Base-by-base conservation (phyloP, 2,888 invertebrate genomes). In the Hermaeophaga mercurialis region DNA sequence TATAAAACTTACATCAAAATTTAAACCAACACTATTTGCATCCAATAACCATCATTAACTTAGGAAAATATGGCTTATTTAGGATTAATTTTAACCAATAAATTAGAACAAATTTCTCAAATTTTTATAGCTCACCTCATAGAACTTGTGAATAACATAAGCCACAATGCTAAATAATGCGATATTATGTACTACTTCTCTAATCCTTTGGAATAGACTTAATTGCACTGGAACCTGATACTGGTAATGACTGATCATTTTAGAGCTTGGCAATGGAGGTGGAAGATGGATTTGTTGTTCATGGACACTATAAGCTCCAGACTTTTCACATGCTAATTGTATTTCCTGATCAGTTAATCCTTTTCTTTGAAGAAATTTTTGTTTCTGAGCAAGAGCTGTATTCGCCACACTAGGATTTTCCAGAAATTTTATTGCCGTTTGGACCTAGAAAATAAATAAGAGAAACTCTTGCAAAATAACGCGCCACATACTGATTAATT, bases 391-490 rank as follows among this genome's bases (percentile, higher is more conserved):
- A 49, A 89, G 73, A 0, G 92, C 87, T 67, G 90, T 91, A 64
- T 84, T 80, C 47, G 85, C 83, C 1, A 94, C 91, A 75, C 88
- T 91, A n/a, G 89, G 88, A 79, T 94, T 94, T 75, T 88, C 85
- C 47, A 94, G 79, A 80, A 94, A 94, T 71, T 90, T 91, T 2
- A 93, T 85, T 3, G 94, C 94, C 9, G 93, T 93, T 66, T 85
- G 84, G 59, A 94, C 86, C 94, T 94, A 75, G 17, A 80, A 77
- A 57, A 62, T 41, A 12, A 33, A 41, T 28, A n/a, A 33, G 3
- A 7, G 3, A 22, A 22, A 22, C 7, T 22, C 3, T 22, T 22
- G 7, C 7, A 5, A 5, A 22, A 3, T 5, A 22, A 3, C 22
- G 3, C 3, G 22, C 7, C 7, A 26, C 7, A 31, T 19, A 47